These are phyloP conservation scores for Euura saliciscinereae DNA, from an alignment of 1,140 invertebrate genomes.

Conservation along the genomic window DNA sequence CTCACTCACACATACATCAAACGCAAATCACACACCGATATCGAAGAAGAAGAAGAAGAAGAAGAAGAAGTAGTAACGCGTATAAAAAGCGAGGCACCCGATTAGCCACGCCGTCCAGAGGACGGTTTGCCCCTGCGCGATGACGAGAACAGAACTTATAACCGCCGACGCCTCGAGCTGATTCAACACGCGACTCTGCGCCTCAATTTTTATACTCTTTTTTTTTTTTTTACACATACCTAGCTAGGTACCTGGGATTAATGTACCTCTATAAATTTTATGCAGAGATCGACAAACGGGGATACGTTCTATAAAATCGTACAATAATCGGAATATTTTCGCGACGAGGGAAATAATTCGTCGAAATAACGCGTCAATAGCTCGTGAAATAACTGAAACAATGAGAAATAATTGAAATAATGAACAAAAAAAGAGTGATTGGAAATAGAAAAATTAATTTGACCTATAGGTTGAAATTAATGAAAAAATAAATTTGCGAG, in stretches of 20 bases:
- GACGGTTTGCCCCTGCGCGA: not conserved
- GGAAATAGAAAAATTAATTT: no score
- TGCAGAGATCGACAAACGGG: not conserved
- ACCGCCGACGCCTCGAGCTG: not conserved
- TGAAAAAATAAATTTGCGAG: no score
- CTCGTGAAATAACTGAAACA: no score
- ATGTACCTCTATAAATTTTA: not conserved
- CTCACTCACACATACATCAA: not conserved
- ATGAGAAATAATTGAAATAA: no score
- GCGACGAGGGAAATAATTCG: no score
- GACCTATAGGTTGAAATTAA: no score
- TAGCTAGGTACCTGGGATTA: not conserved
- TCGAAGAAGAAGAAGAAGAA: no score
- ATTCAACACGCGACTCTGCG: not conserved
- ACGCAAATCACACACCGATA: not conserved
- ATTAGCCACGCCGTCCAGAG: not conserved
- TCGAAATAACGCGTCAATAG: no score
- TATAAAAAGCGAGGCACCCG: not conserved
- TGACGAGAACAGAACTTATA: slow-evolving; percentile 3
- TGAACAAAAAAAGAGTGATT: no score
- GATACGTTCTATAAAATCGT: no score
- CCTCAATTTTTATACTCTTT: not conserved
- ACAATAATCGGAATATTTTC: no score
- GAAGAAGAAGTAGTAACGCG: not conserved
- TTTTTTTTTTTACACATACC: not conserved